A percentile compares a stretch with the other conserved stretches of the same genome.
Evolutionary conservation across 2,888 invertebrate genomes (phyloP).

Genomic region (Harmothoe impar): DNA sequence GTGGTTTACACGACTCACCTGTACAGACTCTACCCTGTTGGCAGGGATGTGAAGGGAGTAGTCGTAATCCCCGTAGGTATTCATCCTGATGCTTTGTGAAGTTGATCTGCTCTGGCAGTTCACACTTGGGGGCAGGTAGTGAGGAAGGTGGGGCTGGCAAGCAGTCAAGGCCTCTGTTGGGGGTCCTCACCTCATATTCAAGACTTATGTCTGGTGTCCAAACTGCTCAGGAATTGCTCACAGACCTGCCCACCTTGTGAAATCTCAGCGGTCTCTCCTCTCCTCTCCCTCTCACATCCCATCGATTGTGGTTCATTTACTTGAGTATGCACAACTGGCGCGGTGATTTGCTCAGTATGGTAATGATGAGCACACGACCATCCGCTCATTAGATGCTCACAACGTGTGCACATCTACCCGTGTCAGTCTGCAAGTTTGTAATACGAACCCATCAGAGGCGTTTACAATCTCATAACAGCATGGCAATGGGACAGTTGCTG

Average conservation of each 20-base stretch:
- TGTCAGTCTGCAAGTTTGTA: not conserved
- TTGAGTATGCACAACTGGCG: too few species aligned
- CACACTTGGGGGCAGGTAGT: not conserved
- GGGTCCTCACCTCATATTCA: not conserved
- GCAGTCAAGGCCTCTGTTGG: not conserved
- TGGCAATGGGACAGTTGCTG: too few species aligned
- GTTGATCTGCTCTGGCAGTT: not conserved
- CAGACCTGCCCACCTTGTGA: not conserved
- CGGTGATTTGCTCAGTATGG: too few species aligned
- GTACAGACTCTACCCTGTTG: slow-evolving; percentile 35
- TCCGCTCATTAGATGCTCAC: not conserved
- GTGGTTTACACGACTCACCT: not conserved
- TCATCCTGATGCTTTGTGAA: slow-evolving; percentile 22
- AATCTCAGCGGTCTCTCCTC: not conserved
- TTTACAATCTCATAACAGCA: too few species aligned
- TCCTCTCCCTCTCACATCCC: too few species aligned
- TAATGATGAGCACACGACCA: too few species aligned
- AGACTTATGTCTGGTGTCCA: not conserved
- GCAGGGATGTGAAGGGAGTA: not conserved
- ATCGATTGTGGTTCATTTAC: too few species aligned
- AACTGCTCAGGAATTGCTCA: not conserved
- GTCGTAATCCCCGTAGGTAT: slow-evolving; percentile 50
- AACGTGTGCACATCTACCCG: not conserved
- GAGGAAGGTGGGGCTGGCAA: not conserved
- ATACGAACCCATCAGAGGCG: too few species aligned